phyloP scores from a whole-genome alignment of 1,140 invertebrate species.

The Drosophila mayri region DNA sequence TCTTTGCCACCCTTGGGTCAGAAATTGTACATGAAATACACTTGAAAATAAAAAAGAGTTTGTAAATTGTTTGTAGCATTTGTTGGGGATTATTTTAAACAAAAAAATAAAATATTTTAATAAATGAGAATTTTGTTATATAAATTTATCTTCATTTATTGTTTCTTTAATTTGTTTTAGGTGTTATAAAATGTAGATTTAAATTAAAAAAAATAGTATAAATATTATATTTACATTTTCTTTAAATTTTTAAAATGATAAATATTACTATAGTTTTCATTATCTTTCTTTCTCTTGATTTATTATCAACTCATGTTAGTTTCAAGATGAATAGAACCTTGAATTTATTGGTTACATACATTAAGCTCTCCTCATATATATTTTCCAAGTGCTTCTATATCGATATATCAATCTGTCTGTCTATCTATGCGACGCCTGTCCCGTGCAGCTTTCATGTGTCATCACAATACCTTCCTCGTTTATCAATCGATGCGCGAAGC shows the following conservation, averaged over 20 bases:
- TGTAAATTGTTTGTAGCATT: background rate
- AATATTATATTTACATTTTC: background rate
- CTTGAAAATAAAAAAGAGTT: background rate
- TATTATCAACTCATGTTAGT: background rate
- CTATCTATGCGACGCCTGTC: slow-evolving; percentile 15
- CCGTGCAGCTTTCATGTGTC: slow-evolving; percentile 93
- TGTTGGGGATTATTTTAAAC: background rate
- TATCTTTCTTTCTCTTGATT: too few relatives aligned
- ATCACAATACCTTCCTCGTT: slow-evolving; percentile 95
- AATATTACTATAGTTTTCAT: background rate
- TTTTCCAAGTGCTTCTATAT: slow-evolving; percentile 19
- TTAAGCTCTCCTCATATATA: background rate
- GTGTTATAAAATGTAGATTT: too few relatives aligned
- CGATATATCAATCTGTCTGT: slow-evolving; percentile 14
- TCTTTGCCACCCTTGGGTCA: background rate
- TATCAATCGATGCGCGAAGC: slow-evolving; percentile 93
- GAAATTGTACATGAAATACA: background rate
- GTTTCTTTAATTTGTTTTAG: too few relatives aligned
- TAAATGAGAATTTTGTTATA: background rate
- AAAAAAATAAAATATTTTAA: background rate
- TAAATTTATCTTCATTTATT: background rate
- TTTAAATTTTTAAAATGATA: background rate
- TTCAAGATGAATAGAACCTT: background rate
- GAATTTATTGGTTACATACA: background rate
- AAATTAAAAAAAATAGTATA: too few relatives aligned